A percentile compares a stretch with the other conserved stretches of the same genome.
These are phyloP conservation scores for Tuta absoluta DNA, from an alignment of 2,888 invertebrate genomes.

Conservation along the genomic window DNA sequence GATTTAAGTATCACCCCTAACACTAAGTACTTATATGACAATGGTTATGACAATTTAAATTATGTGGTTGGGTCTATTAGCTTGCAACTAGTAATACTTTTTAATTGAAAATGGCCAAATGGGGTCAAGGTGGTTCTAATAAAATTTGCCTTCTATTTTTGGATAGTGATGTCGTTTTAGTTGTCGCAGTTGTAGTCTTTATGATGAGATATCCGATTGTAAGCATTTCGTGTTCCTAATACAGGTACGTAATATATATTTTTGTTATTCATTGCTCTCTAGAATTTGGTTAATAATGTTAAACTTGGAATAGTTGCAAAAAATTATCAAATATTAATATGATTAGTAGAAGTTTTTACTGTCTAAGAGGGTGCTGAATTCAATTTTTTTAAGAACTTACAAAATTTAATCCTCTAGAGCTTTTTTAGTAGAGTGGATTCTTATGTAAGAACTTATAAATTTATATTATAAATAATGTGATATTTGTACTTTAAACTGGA, in stretches of 20 bases:
- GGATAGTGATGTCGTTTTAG: neutral
- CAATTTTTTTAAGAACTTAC: no score
- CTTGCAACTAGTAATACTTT: slow-evolving; percentile 33
- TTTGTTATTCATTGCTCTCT: no score
- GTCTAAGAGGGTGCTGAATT: no score
- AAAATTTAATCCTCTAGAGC: no score
- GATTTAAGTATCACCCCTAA: neutral
- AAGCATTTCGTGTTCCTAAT: no score
- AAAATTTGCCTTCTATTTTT: slow-evolving; percentile 15
- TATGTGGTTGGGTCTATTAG: slow-evolving; percentile 46
- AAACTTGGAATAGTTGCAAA: no score
- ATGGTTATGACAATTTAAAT: slow-evolving; percentile 59
- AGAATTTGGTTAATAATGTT: no score
- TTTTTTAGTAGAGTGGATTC: neutral
- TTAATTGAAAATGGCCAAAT: slow-evolving; percentile 42
- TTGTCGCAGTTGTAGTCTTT: no score
- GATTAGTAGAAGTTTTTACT: no score
- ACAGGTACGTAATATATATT: no score
- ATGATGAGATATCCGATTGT: no score
- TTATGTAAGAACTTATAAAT: neutral
- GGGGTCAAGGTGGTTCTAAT: slow-evolving; percentile 53
- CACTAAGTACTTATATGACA: slow-evolving; percentile 39
- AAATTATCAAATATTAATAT: no score
- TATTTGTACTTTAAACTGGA: slow-evolving; percentile 9
- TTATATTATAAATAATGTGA: neutral